Percentiles rank a stretch among this genome's conserved stretches.
Evolutionary conservation across 1,140 invertebrate genomes (phyloP).

Genomic region (Centruroides vittatus): DNA sequence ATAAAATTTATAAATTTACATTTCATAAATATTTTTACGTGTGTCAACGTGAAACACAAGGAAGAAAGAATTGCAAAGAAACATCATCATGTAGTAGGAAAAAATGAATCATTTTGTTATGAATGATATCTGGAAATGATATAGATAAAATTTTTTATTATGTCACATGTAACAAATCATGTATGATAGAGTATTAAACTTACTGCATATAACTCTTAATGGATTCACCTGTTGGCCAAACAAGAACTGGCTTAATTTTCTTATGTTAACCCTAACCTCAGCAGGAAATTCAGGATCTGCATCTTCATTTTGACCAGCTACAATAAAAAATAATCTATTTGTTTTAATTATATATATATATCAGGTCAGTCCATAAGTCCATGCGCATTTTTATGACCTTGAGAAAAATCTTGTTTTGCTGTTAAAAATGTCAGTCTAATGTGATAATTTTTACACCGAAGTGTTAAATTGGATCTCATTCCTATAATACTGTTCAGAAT

Average conservation of each 20-base stretch:
- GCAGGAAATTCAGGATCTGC: slow-evolving; percentile 1
- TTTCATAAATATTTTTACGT: no score
- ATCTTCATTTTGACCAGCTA: not conserved
- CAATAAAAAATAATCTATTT: slow-evolving; percentile 4
- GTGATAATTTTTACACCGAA: no score
- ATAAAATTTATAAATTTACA: no score
- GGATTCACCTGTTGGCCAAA: slow-evolving; percentile 42
- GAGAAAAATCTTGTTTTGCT: no score
- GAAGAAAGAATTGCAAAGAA: slow-evolving; percentile 44
- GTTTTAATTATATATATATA: no score
- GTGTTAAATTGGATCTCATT: no score
- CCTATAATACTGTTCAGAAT: no score
- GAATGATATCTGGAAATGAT: slow-evolving; percentile 36
- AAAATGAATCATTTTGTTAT: slow-evolving; percentile 38
- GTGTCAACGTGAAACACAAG: slow-evolving; percentile 17
- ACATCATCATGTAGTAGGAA: slow-evolving; percentile 40
- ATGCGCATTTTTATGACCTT: no score
- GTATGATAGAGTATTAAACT: slow-evolving; percentile 16
- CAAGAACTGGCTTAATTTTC: slow-evolving; percentile 40
- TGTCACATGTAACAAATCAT: not conserved
- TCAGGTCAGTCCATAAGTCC: no score
- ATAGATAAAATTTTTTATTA: not conserved
- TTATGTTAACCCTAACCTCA: slow-evolving; percentile 38
- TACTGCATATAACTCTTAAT: slow-evolving; percentile 39
- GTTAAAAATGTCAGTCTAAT: no score